A percentile compares a stretch with the other conserved stretches of the same genome.
Evolutionary conservation across 2,113 vertebrate species (phyloP).

Genomic region (Larimichthys polyactis): DNA sequence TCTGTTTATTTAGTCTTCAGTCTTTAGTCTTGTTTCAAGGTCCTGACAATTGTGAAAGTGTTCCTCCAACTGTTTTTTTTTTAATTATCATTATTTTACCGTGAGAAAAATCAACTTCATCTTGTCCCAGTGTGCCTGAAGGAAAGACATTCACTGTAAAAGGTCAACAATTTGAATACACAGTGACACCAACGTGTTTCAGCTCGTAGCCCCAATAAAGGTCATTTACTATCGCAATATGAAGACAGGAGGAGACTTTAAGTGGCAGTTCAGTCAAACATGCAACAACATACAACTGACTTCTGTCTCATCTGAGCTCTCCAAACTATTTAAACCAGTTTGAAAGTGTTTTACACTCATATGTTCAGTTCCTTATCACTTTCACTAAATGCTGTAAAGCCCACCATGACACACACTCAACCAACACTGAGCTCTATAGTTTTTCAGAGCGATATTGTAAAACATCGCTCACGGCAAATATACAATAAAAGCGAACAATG

Average conservation of each 20-base stretch:
- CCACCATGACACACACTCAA: background rate
- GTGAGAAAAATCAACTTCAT: too few relatives aligned
- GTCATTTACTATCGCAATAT: background rate
- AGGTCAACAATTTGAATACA: background rate
- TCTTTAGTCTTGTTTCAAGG: background rate
- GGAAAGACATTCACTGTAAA: background rate
- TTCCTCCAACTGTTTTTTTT: background rate
- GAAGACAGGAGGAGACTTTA: background rate
- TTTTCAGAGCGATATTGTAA: slow-evolving; percentile 30
- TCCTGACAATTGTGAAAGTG: background rate
- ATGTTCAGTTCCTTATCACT: background rate
- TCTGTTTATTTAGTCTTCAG: background rate
- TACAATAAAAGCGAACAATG: slow-evolving; percentile 43
- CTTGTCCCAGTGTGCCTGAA: too few relatives aligned
- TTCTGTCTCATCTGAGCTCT: background rate
- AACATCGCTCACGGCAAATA: slow-evolving; percentile 63
- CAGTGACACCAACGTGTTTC: background rate
- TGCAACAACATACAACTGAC: background rate
- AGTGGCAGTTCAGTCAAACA: background rate
- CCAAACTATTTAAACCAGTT: background rate
- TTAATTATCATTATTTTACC: background rate
- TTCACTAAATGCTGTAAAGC: background rate
- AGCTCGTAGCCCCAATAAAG: background rate
- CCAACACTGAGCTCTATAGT: background rate
- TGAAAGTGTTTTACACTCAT: background rate